Evolutionary conservation across 2,113 vertebrate genomes (phyloP), one percentile per base, ranked within the genome.

Genomic region (Struthidea cinerea): DNA sequence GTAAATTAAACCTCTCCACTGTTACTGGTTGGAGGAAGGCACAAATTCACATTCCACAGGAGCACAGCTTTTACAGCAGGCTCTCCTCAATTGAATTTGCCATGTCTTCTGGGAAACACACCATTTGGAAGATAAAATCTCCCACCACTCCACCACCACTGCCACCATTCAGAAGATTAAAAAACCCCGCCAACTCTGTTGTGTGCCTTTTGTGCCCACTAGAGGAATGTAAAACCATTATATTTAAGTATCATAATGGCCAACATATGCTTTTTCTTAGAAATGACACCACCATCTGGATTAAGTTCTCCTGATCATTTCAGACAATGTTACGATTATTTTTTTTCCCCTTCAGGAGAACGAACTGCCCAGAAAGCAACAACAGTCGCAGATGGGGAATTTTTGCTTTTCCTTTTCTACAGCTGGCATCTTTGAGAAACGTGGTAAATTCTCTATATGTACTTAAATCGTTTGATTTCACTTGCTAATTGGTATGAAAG

Each of bases 191-290:
- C 91, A 96, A 95, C 96, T 95, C 96, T 97, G 97, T 89, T 97
- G 95, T 97, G 95, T 87, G 78, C 87, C 96, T 97, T 96, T 97
- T 98, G 97, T 97, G 89, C 97, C 96, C 98, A 97, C 97, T 97
- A 93, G 98, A 98, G 98, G 97, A 97, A 98, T 97, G 98, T 98
- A 98, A 98, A 98, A 98, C 97, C 97, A 98, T 98, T 98, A 98
- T 97, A 98, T 98, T 98, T 98, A 98, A 98, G 97, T 96, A 98
- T 98, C 97, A 98, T 98, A 98, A 98, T 98, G 97, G 97, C 97
- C 97, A 98, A 96, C 98, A 98, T 98, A 98, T 98, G 98, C 97
- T 98, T 97, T 98, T 98, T 98, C 97, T 98, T 98, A 98, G 97
- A 98, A 98, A 98, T 96, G 97, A 98, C 97, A 97, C 97, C 92